Evolutionary conservation across 1,140 invertebrate species (phyloP).

Genomic region (Daktulosphaira vitifoliae): DNA sequence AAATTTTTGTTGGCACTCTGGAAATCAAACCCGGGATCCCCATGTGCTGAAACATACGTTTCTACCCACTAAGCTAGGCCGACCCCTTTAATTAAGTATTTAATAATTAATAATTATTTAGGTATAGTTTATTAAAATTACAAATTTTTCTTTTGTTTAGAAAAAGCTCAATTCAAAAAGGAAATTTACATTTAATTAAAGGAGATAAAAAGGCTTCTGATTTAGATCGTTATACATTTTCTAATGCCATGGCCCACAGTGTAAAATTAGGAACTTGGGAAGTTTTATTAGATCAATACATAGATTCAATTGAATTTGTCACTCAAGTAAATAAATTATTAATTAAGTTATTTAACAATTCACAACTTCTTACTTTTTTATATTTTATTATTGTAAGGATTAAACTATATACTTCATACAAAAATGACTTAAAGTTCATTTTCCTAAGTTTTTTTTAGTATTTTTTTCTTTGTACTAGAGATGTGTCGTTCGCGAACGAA

Average conservation of each 20-base stretch:
- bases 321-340: conserved; percentile 50
- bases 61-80: too few relatives aligned
- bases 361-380: too few relatives aligned
- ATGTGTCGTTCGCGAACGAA: too few relatives aligned
- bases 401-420: background rate
- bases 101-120: too few relatives aligned
- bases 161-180: conserved; percentile 44
- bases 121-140: background rate
- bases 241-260: conserved; percentile 83
- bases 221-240: conserved; percentile 71
- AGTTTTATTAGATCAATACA: conserved; percentile 68
- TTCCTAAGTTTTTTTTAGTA: background rate
- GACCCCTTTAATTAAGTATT: too few relatives aligned
- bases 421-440: background rate
- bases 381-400: too few relatives aligned
- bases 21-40: too few relatives aligned
- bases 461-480: background rate
- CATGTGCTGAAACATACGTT: too few relatives aligned
- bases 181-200: conserved; percentile 43
- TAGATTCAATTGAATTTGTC: conserved; percentile 71
- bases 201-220: conserved; percentile 34
- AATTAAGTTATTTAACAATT: background rate
- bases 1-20: too few relatives aligned
- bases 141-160: conserved; percentile 41
- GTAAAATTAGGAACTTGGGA: conserved; percentile 92